A percentile compares a stretch with the other conserved stretches of the same genome.
Evolutionary conservation across 2,113 vertebrate species (phyloP).

Genomic region (Zeus faber): DNA sequence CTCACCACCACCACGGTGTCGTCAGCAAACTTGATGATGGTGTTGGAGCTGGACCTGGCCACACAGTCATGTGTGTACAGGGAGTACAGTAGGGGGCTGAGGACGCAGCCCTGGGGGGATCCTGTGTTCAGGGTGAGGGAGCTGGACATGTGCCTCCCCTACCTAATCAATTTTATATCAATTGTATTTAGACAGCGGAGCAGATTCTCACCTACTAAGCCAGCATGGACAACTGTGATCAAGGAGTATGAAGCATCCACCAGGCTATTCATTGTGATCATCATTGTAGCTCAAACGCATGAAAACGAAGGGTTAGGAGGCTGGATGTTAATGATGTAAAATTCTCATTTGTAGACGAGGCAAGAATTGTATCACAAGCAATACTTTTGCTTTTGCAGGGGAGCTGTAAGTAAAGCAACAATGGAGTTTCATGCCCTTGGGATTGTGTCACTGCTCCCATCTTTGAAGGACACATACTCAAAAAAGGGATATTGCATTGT

Average conservation of each 20-base stretch:
- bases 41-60: too few species aligned
- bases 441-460: conserved; percentile 27
- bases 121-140: too few species aligned
- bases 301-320: conserved; percentile 18
- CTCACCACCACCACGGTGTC: too few species aligned
- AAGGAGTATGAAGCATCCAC: conserved; percentile 17
- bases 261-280: conserved; percentile 21
- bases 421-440: conserved; percentile 21
- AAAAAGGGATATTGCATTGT: conserved; percentile 21
- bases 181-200: conserved; percentile 7
- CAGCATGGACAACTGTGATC: conserved; percentile 12
- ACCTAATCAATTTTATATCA: background rate
- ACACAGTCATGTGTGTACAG: too few species aligned
- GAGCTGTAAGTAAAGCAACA: conserved; percentile 21
- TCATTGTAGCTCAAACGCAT: conserved; percentile 17
- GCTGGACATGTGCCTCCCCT: too few species aligned
- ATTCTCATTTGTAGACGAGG: background rate
- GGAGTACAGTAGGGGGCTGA: too few species aligned
- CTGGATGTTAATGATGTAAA: background rate
- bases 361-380: background rate
- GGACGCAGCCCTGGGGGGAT: too few species aligned
- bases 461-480: conserved; percentile 28
- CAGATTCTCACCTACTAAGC: conserved; percentile 1
- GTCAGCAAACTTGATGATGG: too few species aligned
- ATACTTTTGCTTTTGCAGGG: too few species aligned